A percentile compares a stretch with the other conserved stretches of the same genome.
phyloP scores from a whole-genome alignment of 2,113 vertebrate species.

The Chloroceryle aenea region DNA sequence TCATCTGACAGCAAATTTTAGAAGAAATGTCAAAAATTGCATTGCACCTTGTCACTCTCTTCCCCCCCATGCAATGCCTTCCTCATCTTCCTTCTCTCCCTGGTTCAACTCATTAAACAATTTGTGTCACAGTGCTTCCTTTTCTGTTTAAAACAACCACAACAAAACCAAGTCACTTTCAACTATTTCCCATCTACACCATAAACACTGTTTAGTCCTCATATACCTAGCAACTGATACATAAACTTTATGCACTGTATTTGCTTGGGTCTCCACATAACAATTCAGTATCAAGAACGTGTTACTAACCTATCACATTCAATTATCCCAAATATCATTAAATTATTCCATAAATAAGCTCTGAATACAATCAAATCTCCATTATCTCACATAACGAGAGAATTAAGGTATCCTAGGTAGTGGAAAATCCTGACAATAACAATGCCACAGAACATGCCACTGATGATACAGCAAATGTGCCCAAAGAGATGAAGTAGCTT shows the following conservation, averaged over 20 bases:
- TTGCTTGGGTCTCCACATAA: background rate
- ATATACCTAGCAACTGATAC: background rate
- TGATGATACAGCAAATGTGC: accelerated
- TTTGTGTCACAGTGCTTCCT: background rate
- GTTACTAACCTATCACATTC: background rate
- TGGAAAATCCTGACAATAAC: background rate
- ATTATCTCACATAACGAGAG: background rate
- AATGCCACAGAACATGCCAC: background rate
- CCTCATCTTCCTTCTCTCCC: background rate
- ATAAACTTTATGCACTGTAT: background rate
- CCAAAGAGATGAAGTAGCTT: background rate
- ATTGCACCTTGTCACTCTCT: background rate
- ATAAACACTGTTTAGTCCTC: background rate
- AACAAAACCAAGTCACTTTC: background rate
- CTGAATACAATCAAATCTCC: background rate
- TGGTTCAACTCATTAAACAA: background rate
- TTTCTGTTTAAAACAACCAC: background rate
- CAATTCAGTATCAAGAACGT: background rate
- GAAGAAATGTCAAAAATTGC: background rate
- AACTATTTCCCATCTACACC: background rate
- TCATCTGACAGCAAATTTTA: background rate
- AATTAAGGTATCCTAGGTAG: background rate
- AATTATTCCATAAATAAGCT: background rate
- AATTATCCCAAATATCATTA: background rate
- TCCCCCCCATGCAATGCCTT: background rate